These are phyloP conservation scores for Polypedilum vanderplanki DNA, from an alignment of 1,140 invertebrate species.

Conservation along the genomic window DNA sequence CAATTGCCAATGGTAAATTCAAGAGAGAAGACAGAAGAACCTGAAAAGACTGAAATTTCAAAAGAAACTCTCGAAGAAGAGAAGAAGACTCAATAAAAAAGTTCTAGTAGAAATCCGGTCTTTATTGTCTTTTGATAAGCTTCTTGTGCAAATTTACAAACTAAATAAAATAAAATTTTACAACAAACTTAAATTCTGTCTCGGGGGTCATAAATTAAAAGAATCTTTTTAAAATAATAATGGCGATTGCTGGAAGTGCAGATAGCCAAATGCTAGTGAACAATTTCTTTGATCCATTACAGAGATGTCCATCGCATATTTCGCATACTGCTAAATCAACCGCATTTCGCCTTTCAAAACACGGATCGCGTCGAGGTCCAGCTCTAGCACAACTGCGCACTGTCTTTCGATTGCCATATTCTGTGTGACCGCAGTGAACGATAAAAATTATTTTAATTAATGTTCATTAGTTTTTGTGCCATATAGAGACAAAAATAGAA, in stretches of 20 bases:
- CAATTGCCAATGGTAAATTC: no score
- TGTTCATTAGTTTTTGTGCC: not conserved
- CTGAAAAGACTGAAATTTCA: no score
- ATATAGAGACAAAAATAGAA: not conserved
- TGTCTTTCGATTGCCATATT: slow-evolving; percentile 24
- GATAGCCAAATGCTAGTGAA: not conserved
- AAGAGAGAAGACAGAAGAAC: no score
- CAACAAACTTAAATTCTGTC: no score
- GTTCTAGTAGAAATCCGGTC: no score
- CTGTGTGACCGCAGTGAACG: not conserved
- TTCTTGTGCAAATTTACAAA: no score
- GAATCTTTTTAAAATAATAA: not conserved
- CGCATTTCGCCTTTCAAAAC: not conserved
- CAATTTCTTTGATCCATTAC: not conserved
- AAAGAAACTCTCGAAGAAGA: no score
- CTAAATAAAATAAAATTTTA: no score
- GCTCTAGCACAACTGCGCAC: not conserved
- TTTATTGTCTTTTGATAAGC: no score
- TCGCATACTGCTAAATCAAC: not conserved
- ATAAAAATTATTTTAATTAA: not conserved
- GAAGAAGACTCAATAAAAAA: no score
- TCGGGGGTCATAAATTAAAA: no score
- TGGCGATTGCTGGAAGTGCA: not conserved
- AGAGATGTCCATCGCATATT: slow-evolving; percentile 12
- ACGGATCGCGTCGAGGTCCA: not conserved